Evolutionary conservation across 2,113 vertebrate species (phyloP).

Genomic region (Stictonetta naevosa): DNA sequence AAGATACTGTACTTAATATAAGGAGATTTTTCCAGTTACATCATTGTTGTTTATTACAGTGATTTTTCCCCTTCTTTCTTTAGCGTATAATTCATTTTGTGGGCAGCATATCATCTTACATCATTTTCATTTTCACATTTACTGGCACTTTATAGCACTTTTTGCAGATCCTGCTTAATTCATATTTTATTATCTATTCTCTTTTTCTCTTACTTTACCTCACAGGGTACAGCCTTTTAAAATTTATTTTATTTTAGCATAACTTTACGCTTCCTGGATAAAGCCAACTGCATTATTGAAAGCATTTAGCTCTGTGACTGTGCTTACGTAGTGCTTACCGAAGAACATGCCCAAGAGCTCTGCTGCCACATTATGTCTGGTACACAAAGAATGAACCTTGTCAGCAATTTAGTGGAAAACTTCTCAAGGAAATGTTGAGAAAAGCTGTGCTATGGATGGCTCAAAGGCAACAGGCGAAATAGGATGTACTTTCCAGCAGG

Average conservation of each 20-base stretch:
- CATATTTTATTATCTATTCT: not conserved
- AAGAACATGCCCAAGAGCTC: not conserved
- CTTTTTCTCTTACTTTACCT: not conserved
- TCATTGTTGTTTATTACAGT: not conserved
- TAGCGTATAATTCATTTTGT: not conserved
- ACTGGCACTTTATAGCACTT: not conserved
- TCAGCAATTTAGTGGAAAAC: not conserved
- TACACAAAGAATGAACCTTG: not conserved
- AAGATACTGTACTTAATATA: not conserved
- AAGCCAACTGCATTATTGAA: not conserved
- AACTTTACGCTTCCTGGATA: not conserved
- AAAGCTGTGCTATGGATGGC: not conserved
- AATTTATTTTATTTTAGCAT: not conserved
- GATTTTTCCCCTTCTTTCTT: not conserved
- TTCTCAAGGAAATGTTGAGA: not conserved
- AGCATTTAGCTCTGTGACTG: not conserved
- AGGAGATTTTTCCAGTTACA: not conserved
- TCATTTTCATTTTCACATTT: not conserved
- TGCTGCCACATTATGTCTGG: not conserved
- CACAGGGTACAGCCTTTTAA: not conserved
- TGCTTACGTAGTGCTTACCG: not conserved
- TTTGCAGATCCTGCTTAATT: not conserved
- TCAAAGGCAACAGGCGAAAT: not conserved
- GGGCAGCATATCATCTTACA: not conserved
- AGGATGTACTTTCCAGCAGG: not conserved